Evolutionary conservation across 2,888 invertebrate species (phyloP).

Genomic region (Halocaridina rubra): DNA sequence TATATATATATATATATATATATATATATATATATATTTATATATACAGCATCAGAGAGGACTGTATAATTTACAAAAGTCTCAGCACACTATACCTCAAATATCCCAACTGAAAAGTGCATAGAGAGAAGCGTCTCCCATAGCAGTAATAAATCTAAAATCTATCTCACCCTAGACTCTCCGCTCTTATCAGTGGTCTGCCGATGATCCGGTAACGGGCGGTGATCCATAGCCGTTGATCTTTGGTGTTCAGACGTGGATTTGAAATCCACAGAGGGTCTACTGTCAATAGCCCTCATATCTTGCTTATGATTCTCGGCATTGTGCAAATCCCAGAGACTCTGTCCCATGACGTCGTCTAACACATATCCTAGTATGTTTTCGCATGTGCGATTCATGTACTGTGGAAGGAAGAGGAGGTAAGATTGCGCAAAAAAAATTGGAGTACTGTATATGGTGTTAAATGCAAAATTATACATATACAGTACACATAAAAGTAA

Average conservation of each 20-base stretch:
- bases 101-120: no score
- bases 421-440: no score
- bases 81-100: no score
- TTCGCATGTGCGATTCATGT: constrained; percentile 88
- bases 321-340: constrained; percentile 72
- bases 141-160: no score
- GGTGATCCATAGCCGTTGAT: constrained; percentile 30
- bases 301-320: constrained; percentile 69
- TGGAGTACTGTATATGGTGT: no score
- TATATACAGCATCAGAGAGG: no score
- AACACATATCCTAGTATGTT: constrained; percentile 80
- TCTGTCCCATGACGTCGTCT: constrained; percentile 75
- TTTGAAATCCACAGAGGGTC: constrained; percentile 31
- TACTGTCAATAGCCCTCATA: constrained; percentile 64
- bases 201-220: constrained; percentile 3
- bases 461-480: no score
- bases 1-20: no score
- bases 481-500: no score
- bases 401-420: constrained; percentile 66
- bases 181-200: neutral
- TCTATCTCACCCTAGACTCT: constrained; percentile 42
- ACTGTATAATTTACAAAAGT: no score
- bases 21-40: no score
- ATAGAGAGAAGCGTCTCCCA: no score
- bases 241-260: constrained; percentile 47